These are phyloP conservation scores for Hyperopisus bebe DNA, from an alignment of 2,113 vertebrate species.

Conservation along the genomic window DNA sequence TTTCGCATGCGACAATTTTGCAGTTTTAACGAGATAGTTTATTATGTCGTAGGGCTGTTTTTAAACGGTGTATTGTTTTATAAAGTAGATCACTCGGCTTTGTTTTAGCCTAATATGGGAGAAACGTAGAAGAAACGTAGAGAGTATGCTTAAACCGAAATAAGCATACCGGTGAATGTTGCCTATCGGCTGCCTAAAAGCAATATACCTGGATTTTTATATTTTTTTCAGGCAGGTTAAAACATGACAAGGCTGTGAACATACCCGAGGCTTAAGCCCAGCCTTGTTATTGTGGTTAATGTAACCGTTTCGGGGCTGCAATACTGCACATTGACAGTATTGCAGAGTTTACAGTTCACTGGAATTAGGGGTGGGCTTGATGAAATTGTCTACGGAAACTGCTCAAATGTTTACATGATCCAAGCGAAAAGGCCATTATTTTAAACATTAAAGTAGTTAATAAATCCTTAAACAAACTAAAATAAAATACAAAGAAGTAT, in stretches of 20 bases:
- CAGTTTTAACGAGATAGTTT: background rate
- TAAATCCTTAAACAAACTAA: background rate
- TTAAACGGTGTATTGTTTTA: background rate
- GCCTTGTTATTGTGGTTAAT: background rate
- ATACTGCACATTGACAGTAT: background rate
- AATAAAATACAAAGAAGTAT: background rate
- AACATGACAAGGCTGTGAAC: background rate
- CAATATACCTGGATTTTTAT: background rate
- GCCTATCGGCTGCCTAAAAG: background rate
- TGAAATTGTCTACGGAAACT: background rate
- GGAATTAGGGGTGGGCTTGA: background rate
- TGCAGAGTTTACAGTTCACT: background rate
- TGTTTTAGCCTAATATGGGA: background rate
- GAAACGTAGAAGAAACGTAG: background rate
- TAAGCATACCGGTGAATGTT: background rate
- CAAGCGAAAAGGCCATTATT: background rate
- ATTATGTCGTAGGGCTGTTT: background rate
- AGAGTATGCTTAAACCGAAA: background rate
- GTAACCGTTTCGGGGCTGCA: background rate
- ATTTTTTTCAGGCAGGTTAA: background rate
- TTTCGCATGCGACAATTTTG: background rate
- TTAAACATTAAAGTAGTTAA: background rate
- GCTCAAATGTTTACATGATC: background rate
- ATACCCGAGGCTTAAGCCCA: background rate
- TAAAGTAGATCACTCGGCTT: background rate